Conservation (phyloP, 2,113 vertebrate species). For the Sylvietta virens region DNA sequence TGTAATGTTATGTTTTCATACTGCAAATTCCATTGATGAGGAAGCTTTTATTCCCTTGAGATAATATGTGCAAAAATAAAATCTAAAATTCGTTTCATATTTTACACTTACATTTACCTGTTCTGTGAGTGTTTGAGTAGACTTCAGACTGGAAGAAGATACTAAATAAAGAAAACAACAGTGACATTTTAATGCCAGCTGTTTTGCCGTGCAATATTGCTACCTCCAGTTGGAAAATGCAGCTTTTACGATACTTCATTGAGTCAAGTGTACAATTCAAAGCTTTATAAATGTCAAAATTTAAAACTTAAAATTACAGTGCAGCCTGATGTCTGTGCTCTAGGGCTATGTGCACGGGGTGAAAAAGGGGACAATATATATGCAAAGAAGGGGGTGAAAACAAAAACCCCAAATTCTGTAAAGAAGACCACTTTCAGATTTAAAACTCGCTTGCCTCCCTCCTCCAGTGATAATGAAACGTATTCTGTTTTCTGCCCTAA, state of each 20-base stretch:
- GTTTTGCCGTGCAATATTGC: neutral
- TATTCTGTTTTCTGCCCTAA: neutral
- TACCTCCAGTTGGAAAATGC: neutral
- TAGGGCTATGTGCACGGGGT: fast-evolving
- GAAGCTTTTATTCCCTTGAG: neutral
- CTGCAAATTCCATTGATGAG: neutral
- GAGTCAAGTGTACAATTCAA: neutral
- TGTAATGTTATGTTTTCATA: neutral
- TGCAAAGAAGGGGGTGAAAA: neutral
- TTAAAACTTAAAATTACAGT: neutral
- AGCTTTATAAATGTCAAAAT: slow-evolving; percentile 11
- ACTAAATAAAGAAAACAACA: slow-evolving; percentile 15
- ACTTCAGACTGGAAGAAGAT: neutral
- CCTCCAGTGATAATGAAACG: neutral
- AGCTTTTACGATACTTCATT: neutral
- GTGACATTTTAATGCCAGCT: slow-evolving; percentile 34
- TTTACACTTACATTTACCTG: slow-evolving; percentile 16
- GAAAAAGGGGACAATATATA: too few species aligned
- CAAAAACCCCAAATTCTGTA: neutral
- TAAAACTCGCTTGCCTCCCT: neutral
- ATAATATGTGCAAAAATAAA: neutral
- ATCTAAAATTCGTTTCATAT: neutral
- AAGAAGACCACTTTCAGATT: neutral
- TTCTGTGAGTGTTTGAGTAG: neutral
- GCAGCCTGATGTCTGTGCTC: neutral